Evolutionary conservation across 2,113 vertebrate genomes (phyloP).

Genomic region (Leptocoma aspasia): DNA sequence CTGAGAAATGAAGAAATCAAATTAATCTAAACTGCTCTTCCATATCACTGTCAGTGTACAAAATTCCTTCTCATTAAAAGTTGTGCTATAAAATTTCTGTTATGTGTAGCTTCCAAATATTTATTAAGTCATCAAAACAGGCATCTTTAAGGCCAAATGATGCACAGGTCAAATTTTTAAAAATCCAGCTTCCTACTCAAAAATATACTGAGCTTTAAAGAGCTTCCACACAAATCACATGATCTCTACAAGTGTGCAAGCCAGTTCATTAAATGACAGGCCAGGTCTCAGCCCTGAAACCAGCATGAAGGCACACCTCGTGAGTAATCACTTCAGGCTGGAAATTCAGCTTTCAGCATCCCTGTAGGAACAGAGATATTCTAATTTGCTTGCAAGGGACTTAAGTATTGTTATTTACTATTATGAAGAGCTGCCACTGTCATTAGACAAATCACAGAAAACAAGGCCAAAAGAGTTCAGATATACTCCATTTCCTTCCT

Average conservation of each 20-base stretch:
- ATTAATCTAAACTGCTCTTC: neutral
- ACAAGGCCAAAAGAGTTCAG: neutral
- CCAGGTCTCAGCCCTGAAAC: neutral
- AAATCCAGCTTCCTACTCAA: neutral
- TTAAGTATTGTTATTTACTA: neutral
- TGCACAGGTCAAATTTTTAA: neutral
- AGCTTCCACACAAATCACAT: neutral
- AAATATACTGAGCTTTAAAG: neutral
- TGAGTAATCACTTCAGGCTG: conserved; percentile 19
- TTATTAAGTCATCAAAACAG: neutral
- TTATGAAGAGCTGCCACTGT: neutral
- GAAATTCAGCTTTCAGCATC: conserved; percentile 4
- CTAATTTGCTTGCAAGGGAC: neutral
- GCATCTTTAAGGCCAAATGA: neutral
- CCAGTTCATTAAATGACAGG: neutral
- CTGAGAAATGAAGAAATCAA: neutral
- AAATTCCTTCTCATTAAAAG: neutral
- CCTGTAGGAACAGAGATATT: neutral
- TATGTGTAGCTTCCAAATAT: neutral
- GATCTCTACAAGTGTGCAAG: neutral
- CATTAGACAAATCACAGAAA: neutral
- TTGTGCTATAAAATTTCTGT: neutral
- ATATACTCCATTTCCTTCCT: neutral
- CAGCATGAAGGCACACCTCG: neutral
- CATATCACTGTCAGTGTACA: neutral